Conservation (phyloP, 2,888 invertebrate species). For the Tenthredo notha region DNA sequence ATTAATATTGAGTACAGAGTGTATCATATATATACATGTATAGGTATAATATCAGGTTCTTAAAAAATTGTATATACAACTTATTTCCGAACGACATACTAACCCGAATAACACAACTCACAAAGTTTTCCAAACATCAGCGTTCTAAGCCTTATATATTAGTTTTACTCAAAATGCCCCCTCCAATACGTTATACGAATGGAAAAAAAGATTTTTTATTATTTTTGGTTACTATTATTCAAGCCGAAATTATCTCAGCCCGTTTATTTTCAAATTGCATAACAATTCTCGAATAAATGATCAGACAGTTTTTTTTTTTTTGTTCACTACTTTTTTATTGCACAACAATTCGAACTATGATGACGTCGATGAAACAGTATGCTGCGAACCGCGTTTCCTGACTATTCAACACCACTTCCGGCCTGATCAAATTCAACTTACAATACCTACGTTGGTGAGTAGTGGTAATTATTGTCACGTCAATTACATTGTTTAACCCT, state of each 20-base stretch:
- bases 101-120: neutral
- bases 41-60: neutral
- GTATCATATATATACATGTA: neutral
- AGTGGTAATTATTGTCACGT: neutral
- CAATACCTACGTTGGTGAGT: neutral
- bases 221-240: neutral
- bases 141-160: no score
- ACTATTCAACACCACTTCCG: slow-evolving; percentile 40
- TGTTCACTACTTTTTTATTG: neutral
- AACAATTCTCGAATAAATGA: neutral
- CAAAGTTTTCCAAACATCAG: neutral
- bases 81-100: neutral
- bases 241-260: neutral
- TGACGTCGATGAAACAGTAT: neutral
- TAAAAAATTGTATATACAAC: neutral
- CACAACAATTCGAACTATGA: neutral
- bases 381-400: slow-evolving; percentile 45
- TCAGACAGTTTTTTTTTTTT: neutral
- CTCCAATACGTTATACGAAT: neutral
- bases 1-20: neutral
- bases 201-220: neutral
- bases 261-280: neutral
- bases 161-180: neutral
- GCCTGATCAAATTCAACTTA: neutral
- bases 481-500: neutral